Evolutionary conservation across 2,797 vertebrate genomes (phyloP).

Genomic region (Channallabes apus): DNA sequence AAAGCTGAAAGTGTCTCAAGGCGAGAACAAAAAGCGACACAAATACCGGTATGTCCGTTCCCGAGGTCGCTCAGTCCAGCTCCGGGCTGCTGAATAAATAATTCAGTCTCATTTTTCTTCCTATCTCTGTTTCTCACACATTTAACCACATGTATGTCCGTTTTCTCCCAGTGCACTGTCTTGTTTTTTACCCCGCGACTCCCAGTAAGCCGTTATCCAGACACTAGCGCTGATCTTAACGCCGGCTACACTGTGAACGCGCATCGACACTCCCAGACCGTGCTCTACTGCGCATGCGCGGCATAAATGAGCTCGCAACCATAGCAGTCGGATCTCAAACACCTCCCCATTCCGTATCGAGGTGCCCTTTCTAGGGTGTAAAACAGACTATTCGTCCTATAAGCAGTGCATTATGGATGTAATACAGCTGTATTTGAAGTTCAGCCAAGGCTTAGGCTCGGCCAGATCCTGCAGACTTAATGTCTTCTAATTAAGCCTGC

Average conservation of each 20-base stretch:
- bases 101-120: neutral
- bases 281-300: conserved; percentile 49
- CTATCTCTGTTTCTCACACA: neutral
- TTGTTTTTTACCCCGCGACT: conserved; percentile 18
- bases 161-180: no score
- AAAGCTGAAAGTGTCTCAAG: neutral
- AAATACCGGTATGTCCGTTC: neutral
- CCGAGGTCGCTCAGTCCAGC: conserved; percentile 32
- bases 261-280: conserved; percentile 73
- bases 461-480: conserved; percentile 6
- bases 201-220: conserved; percentile 54
- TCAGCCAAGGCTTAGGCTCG: neutral
- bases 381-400: neutral
- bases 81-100: neutral
- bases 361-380: conserved; percentile 16
- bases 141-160: neutral
- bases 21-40: conserved; percentile 31
- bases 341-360: neutral
- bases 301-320: neutral
- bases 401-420: neutral
- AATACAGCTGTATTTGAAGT: neutral
- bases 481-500: conserved; percentile 13
- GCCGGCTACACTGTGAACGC: conserved; percentile 48
- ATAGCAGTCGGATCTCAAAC: neutral
- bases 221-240: conserved; percentile 50